Evolutionary conservation across 2,797 vertebrate species (phyloP).

Genomic region (Erethizon dorsatum): DNA sequence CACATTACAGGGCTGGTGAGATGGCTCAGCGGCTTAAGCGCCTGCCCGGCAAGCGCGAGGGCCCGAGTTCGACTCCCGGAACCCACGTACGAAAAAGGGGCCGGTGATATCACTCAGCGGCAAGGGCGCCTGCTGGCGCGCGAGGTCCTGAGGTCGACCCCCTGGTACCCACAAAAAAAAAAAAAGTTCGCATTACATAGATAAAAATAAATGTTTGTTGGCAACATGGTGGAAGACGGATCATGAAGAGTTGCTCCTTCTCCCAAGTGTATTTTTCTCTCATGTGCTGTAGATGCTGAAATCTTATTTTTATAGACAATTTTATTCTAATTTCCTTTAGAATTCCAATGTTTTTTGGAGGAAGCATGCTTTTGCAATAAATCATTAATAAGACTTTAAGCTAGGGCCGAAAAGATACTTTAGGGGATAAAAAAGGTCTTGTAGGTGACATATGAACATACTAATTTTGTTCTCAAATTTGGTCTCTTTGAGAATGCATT

Average conservation of each 20-base stretch:
- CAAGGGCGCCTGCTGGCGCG: too few species aligned
- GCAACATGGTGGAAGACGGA: background rate
- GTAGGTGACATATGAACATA: background rate
- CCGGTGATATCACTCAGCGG: too few species aligned
- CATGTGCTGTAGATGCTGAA: background rate
- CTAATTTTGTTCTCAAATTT: background rate
- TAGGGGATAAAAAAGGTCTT: background rate
- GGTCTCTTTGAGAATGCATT: background rate
- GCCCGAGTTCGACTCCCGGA: too few species aligned
- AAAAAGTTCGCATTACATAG: background rate
- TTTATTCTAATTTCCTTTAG: background rate
- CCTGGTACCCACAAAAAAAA: too few species aligned
- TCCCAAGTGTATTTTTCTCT: background rate
- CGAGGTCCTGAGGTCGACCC: too few species aligned
- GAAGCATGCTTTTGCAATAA: background rate
- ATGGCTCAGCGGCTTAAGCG: too few species aligned
- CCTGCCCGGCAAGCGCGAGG: too few species aligned
- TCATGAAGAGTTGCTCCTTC: background rate
- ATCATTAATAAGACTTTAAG: constrained; percentile 4
- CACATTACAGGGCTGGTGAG: too few species aligned
- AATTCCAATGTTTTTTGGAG: constrained; percentile 29
- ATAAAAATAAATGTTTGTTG: background rate
- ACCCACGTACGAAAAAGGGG: too few species aligned
- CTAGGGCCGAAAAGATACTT: background rate
- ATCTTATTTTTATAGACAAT: background rate